Evolutionary conservation across 2,113 vertebrate species (phyloP).

Genomic region (Ceyx cyanopectus): DNA sequence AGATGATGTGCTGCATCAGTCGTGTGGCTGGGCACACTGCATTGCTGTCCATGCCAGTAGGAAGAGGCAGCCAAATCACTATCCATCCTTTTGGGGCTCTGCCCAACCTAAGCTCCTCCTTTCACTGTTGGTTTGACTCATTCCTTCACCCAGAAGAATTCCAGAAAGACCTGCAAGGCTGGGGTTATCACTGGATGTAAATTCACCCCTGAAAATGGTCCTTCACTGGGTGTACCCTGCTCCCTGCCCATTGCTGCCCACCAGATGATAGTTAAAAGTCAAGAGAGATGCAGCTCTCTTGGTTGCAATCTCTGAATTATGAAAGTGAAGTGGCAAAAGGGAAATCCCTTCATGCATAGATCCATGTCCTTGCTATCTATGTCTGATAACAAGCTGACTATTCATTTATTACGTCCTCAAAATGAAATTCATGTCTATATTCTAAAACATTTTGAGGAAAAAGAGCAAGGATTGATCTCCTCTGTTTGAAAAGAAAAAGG

Average conservation of each 20-base stretch:
- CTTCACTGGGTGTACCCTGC: fast-evolving
- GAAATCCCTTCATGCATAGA: fast-evolving
- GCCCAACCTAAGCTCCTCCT: not conserved
- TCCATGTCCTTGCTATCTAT: fast-evolving
- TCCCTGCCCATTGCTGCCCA: not conserved
- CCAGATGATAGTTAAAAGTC: not conserved
- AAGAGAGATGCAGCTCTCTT: not conserved
- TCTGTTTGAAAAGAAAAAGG: not conserved
- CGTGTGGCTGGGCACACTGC: fast-evolving
- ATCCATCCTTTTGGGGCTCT: not conserved
- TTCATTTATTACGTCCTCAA: not conserved
- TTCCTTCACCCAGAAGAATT: not conserved
- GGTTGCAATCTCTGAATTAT: not conserved
- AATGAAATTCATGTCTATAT: not conserved
- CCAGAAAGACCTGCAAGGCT: not conserved
- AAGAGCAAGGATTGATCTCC: not conserved
- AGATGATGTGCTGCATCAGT: not conserved
- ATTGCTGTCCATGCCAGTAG: not conserved
- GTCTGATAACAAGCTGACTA: not conserved
- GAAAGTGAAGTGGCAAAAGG: not conserved
- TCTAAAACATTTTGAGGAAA: not conserved
- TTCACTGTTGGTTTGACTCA: not conserved
- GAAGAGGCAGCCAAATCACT: not conserved
- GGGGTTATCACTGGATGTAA: not conserved
- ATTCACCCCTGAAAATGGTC: not conserved